A percentile compares a stretch with the other conserved stretches of the same genome.
These are phyloP conservation scores for Rhinoptilus africanus DNA, from an alignment of 2,113 vertebrate genomes.

Conservation along the genomic window DNA sequence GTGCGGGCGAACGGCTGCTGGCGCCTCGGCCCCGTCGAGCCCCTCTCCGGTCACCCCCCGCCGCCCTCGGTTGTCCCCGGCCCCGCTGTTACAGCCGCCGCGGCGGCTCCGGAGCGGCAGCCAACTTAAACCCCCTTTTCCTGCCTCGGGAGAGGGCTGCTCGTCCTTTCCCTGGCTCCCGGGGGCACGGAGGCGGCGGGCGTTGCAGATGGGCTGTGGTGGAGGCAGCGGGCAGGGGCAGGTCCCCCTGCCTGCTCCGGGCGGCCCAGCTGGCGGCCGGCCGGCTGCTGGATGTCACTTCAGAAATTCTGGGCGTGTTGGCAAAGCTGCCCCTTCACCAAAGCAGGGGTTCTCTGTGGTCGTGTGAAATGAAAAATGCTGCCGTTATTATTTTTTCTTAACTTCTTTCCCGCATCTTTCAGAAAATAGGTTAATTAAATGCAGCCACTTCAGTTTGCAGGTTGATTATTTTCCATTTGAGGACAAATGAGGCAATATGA, in stretches of 20 bases:
- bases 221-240: background rate
- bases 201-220: background rate
- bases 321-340: background rate
- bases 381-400: background rate
- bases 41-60: background rate
- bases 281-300: background rate
- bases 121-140: background rate
- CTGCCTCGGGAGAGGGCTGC: background rate
- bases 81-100: background rate
- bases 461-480: background rate
- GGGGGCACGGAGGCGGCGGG: background rate
- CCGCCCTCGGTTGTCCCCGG: background rate
- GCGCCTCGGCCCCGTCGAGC: background rate
- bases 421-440: conserved; percentile 31
- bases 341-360: background rate
- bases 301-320: background rate
- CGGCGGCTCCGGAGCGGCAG: background rate
- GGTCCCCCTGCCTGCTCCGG: background rate
- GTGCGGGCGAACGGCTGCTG: background rate
- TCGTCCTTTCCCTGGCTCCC: fast-evolving
- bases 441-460: background rate
- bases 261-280: background rate
- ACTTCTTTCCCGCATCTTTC: background rate
- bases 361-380: background rate
- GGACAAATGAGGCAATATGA: background rate